A percentile compares a stretch with the other conserved stretches of the same genome.
Evolutionary conservation across 2,113 vertebrate species (phyloP).

Genomic region (Neotragus moschatus): DNA sequence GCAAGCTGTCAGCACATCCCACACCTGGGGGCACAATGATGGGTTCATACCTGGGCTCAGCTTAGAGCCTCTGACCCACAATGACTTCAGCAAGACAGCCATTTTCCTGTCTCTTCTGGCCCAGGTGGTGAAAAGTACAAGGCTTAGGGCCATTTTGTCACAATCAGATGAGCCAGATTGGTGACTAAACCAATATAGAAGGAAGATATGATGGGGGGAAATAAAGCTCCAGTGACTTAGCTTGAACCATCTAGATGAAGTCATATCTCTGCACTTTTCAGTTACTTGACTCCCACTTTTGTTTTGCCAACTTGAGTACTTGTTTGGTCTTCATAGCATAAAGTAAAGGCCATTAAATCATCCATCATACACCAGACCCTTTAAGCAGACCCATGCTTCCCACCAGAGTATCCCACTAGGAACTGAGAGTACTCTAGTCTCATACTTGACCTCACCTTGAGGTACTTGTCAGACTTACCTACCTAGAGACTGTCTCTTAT

Average conservation of each 20-base stretch:
- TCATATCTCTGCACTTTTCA: neutral
- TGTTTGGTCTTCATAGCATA: neutral
- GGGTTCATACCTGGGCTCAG: neutral
- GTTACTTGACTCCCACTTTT: neutral
- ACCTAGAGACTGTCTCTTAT: too few relatives aligned
- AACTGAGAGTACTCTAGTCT: neutral
- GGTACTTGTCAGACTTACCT: neutral
- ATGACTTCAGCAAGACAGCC: neutral
- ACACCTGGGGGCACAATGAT: fast-evolving
- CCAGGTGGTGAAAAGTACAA: neutral
- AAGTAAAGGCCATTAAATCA: neutral
- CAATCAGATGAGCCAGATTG: neutral
- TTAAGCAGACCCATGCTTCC: neutral
- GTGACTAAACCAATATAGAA: neutral
- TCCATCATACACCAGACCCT: neutral
- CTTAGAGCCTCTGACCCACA: neutral
- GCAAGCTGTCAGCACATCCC: neutral
- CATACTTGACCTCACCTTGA: neutral
- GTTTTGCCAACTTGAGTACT: neutral
- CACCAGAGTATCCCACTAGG: neutral
- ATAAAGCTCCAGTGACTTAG: too few relatives aligned
- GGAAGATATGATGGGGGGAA: neutral
- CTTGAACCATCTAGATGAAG: neutral
- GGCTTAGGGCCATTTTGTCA: neutral
- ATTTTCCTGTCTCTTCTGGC: neutral